Percentiles rank a stretch among this genome's conserved stretches.
These are phyloP conservation scores for Monomorium pharaonis DNA, from an alignment of 1,140 invertebrate species.

Conservation along the genomic window DNA sequence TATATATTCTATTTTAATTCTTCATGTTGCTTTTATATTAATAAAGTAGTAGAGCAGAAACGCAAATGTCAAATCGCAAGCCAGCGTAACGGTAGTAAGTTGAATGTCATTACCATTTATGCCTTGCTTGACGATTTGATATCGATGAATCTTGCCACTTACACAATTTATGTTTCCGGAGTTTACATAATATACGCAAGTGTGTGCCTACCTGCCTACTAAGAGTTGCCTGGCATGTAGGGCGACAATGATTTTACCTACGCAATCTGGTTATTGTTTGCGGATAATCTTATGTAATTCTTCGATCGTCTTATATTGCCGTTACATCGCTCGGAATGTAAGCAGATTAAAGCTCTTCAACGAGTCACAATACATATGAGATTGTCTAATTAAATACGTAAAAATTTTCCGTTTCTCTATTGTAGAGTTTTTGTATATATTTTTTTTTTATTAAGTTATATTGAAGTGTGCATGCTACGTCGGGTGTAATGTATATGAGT, in stretches of 20 bases:
- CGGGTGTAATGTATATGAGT: slow-evolving; percentile 31
- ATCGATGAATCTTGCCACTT: slow-evolving; percentile 49
- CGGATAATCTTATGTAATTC: slow-evolving; percentile 49
- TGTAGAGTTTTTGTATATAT: not conserved
- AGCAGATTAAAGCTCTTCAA: slow-evolving; percentile 40
- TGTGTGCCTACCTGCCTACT: slow-evolving; percentile 5
- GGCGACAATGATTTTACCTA: slow-evolving; percentile 52
- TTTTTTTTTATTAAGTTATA: not conserved
- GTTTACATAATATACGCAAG: slow-evolving; percentile 47
- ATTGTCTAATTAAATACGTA: not conserved
- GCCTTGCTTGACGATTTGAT: not conserved
- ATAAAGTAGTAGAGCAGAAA: not conserved
- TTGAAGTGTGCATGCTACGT: not conserved
- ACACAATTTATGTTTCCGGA: slow-evolving; percentile 39
- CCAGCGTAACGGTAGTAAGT: not conserved
- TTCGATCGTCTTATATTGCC: not conserved
- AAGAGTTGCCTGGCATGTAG: slow-evolving; percentile 34
- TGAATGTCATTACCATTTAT: slow-evolving; percentile 55
- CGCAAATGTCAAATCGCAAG: slow-evolving; percentile 22
- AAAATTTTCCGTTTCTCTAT: not conserved
- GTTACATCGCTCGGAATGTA: not conserved
- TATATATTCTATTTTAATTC: not conserved
- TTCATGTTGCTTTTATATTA: not conserved
- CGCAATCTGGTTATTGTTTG: slow-evolving; percentile 54
- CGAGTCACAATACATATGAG: not conserved